Evolutionary conservation across 2,113 vertebrate genomes (phyloP), one percentile per base, ranked within the genome.

Genomic region (Anarrhichthys ocellatus): DNA sequence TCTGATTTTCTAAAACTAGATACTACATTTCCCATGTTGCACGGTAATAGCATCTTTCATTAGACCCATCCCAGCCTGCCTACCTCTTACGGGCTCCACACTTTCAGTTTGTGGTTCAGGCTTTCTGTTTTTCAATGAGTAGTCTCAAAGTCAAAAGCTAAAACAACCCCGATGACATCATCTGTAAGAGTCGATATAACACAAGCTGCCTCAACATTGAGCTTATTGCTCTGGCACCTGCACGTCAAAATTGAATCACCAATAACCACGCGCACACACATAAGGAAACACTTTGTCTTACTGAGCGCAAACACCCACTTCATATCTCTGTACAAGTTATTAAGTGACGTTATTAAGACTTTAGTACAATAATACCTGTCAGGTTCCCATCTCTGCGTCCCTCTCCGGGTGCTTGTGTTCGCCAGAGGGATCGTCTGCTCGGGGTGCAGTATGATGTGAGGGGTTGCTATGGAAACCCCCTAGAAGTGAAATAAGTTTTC

Each of bases 381-480:
- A 86, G 68, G 78, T 83, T 75, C 42, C 62, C 61, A 42, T 87
- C 85, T 62, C 78, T 59, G 76, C 3, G 5, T 70, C 63, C 54
- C 72, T 87, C 89, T 84, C 74, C 87, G 85, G 87, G 84, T 92
- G 88, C 83, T 83, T 91, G 92, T 93, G 88, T 93, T 90, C 80
- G 34, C 61, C 64, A 69, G 80, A 83, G 82, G 83, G 79, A 92
- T 88, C 86, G 87, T 88, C 86, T 87, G 73, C 69, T 86, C 81
- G 70, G 87, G 82, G 78, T 66, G 87, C 80, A 71, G 78, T 75
- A 46, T 79, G 83, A 91, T 90, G 86, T 86, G 83, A 87, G 84
- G 75, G 87, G 91, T 94, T 92, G 88, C 92, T 80, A 95, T 96
- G 94, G 94, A 94, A 96, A 96, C 97, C 90, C 87, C 91, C 85